These are phyloP conservation scores for Gnathochromis pfefferi DNA, from an alignment of 2,113 vertebrate species.

Conservation along the genomic window DNA sequence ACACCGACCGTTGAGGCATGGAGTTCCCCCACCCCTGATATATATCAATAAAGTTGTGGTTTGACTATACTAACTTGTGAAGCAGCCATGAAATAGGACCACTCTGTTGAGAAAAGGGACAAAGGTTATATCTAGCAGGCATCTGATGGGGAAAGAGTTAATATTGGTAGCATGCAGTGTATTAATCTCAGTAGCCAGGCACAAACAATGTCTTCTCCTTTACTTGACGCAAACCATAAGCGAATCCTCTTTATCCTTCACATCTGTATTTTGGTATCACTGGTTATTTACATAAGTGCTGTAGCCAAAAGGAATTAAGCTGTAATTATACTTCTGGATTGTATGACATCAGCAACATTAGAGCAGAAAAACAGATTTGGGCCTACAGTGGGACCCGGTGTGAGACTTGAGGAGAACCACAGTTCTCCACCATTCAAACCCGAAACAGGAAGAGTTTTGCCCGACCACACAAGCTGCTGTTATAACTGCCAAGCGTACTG, in stretches of 20 bases:
- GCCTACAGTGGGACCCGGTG: not conserved
- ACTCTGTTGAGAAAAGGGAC: not conserved
- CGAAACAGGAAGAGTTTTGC: not conserved
- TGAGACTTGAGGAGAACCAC: not conserved
- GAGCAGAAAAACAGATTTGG: not conserved
- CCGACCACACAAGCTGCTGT: conserved; percentile 12
- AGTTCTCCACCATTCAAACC: conserved; percentile 17
- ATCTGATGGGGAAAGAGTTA: not conserved
- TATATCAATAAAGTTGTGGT: not conserved
- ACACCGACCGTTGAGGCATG: fast-evolving
- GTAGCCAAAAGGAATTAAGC: not conserved
- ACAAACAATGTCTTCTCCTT: not conserved
- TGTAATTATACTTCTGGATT: not conserved
- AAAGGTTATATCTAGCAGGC: not conserved
- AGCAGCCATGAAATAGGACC: not conserved
- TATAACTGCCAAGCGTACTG: not conserved
- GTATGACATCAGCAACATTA: conserved; percentile 21
- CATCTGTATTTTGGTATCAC: not conserved
- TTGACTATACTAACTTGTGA: not conserved
- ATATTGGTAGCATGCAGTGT: not conserved
- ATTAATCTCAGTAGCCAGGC: not conserved
- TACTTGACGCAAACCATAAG: not conserved
- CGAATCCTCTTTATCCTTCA: not conserved
- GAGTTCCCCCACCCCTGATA: not conserved
- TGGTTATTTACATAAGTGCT: not conserved